Percentiles rank a stretch among this genome's conserved stretches.
phyloP scores from a whole-genome alignment of 2,797 vertebrate species.

The Sandelia bainsii region DNA sequence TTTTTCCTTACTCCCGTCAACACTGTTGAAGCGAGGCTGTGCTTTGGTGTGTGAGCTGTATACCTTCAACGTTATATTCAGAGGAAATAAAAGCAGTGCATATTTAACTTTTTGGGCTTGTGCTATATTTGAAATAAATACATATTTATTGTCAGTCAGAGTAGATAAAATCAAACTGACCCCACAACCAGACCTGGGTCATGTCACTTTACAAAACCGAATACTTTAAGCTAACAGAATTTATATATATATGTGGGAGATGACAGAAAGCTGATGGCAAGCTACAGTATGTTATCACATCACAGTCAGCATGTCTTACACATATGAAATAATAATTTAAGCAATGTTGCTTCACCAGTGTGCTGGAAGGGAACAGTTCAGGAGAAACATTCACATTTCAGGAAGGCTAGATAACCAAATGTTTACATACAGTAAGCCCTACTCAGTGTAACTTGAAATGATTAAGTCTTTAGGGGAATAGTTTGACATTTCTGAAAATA shows the following conservation, averaged over 20 bases:
- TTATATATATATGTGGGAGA: not conserved
- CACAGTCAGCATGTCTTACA: not conserved
- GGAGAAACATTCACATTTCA: not conserved
- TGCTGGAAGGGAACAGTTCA: not conserved
- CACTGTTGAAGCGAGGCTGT: conserved; percentile 44
- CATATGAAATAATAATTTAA: not conserved
- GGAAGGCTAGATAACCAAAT: too few species aligned
- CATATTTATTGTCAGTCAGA: conserved; percentile 19
- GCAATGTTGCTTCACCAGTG: not conserved
- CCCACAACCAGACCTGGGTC: not conserved
- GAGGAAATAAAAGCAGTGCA: conserved; percentile 9
- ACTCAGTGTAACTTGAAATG: not conserved
- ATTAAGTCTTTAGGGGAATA: not conserved
- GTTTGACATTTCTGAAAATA: too few species aligned
- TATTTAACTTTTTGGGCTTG: conserved; percentile 15
- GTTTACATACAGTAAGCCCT: not conserved
- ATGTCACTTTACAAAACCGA: not conserved
- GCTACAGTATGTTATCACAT: not conserved
- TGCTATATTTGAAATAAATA: conserved; percentile 6
- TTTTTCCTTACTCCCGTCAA: conserved; percentile 58
- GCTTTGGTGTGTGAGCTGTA: conserved; percentile 45
- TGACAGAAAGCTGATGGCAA: not conserved
- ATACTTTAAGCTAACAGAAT: not conserved
- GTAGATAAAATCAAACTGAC: conserved; percentile 13
- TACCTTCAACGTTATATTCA: conserved; percentile 10